A percentile compares a stretch with the other conserved stretches of the same genome.
These are phyloP conservation scores for Malurus cyaneus DNA, from an alignment of 2,113 vertebrate genomes.

Conservation along the genomic window DNA sequence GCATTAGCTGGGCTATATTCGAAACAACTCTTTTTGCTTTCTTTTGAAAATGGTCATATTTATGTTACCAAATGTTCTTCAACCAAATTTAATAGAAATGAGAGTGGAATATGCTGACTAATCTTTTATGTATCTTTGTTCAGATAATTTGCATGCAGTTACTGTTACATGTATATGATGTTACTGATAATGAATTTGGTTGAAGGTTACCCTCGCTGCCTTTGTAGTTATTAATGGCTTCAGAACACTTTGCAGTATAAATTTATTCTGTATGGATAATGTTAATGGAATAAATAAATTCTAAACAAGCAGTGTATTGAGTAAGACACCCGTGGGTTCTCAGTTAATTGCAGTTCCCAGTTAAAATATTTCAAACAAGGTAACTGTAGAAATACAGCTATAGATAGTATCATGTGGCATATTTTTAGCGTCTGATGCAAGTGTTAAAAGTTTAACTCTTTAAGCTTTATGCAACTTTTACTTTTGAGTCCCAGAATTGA, in stretches of 20 bases:
- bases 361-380: constrained; percentile 66
- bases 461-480: constrained; percentile 2
- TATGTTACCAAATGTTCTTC: not conserved
- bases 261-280: not conserved
- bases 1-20: not conserved
- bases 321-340: not conserved
- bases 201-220: not conserved
- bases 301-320: not conserved
- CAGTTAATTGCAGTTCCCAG: constrained; percentile 18
- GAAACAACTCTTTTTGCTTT: not conserved
- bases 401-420: constrained; percentile 66
- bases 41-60: not conserved
- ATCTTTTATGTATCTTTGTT: not conserved
- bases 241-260: not conserved
- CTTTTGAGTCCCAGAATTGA: not conserved
- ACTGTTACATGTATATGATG: not conserved
- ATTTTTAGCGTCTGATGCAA: constrained; percentile 72
- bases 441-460: constrained; percentile 39
- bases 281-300: not conserved
- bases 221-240: not conserved
- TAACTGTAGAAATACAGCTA: constrained; percentile 61
- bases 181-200: not conserved
- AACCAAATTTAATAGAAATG: not conserved
- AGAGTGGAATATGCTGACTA: not conserved
- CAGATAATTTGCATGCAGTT: not conserved